A percentile compares a stretch with the other conserved stretches of the same genome.
These are phyloP conservation scores for Catharus minimus DNA, from an alignment of 2,113 vertebrate genomes.

Conservation along the genomic window DNA sequence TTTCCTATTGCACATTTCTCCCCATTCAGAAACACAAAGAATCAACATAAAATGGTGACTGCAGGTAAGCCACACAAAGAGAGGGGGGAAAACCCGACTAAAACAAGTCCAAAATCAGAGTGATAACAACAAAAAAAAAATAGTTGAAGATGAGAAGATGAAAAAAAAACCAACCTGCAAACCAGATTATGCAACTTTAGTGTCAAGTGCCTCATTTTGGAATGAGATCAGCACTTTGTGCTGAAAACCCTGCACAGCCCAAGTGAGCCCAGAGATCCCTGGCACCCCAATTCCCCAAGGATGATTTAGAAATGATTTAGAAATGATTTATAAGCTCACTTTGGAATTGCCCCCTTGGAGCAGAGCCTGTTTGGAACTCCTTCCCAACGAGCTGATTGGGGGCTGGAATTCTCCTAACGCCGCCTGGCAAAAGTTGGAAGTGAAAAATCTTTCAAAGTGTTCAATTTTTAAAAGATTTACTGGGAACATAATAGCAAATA, in stretches of 20 bases:
- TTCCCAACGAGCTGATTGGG: not conserved
- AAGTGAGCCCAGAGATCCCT: not conserved
- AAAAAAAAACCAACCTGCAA: not conserved
- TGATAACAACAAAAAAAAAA: not conserved
- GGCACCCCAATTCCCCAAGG: not conserved
- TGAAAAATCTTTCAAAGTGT: not conserved
- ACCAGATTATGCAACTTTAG: not conserved
- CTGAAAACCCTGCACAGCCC: not conserved
- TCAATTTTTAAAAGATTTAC: slow-evolving; percentile 34
- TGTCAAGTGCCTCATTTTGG: not conserved
- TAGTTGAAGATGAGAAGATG: not conserved
- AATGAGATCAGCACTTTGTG: not conserved
- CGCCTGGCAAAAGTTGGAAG: not conserved
- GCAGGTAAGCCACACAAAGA: not conserved
- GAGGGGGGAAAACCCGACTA: not conserved
- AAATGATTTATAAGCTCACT: not conserved
- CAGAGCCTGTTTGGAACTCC: not conserved
- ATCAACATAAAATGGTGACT: not conserved
- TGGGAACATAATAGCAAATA: slow-evolving; percentile 6
- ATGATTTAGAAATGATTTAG: not conserved
- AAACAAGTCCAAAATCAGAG: not conserved
- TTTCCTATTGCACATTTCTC: not conserved
- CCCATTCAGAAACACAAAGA: not conserved
- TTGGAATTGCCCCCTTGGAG: not conserved
- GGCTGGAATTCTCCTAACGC: not conserved